These are phyloP conservation scores for Clarias fuscus DNA, from an alignment of 2,797 vertebrate species.

Conservation along the genomic window DNA sequence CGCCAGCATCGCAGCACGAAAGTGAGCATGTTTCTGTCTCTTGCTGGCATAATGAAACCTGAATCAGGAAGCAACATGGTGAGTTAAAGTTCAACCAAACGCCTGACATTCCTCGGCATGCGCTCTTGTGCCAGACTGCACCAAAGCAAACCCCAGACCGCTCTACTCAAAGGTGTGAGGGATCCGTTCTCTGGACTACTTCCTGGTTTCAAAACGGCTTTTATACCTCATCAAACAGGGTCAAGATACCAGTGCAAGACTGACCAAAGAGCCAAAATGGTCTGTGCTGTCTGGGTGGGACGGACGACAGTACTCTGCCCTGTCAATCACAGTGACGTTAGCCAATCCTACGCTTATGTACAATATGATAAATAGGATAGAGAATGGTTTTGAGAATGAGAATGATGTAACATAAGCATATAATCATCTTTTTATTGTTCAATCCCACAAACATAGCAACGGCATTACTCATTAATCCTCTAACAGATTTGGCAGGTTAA, in stretches of 20 bases:
- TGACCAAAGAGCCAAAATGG: neutral
- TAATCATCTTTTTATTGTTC: neutral
- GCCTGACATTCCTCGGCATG: neutral
- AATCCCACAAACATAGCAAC: slow-evolving; percentile 21
- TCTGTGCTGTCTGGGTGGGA: neutral
- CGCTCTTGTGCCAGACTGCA: neutral
- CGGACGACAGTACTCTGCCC: neutral
- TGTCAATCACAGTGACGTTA: neutral
- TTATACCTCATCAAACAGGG: neutral
- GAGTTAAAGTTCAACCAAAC: neutral
- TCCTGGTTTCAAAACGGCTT: neutral
- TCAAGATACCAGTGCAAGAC: neutral
- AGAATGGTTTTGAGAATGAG: too few relatives aligned
- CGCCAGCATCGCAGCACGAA: neutral
- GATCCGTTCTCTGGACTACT: neutral
- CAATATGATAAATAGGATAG: neutral
- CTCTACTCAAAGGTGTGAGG: neutral
- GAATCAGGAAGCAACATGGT: neutral
- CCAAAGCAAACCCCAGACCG: neutral
- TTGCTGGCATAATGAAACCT: neutral
- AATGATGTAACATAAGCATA: neutral
- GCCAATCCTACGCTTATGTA: neutral
- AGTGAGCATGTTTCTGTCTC: neutral
- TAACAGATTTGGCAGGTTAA: slow-evolving; percentile 42
- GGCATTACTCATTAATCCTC: slow-evolving; percentile 44